Evolutionary conservation across 2,113 vertebrate species (phyloP).

Genomic region (Oenanthe melanoleuca): DNA sequence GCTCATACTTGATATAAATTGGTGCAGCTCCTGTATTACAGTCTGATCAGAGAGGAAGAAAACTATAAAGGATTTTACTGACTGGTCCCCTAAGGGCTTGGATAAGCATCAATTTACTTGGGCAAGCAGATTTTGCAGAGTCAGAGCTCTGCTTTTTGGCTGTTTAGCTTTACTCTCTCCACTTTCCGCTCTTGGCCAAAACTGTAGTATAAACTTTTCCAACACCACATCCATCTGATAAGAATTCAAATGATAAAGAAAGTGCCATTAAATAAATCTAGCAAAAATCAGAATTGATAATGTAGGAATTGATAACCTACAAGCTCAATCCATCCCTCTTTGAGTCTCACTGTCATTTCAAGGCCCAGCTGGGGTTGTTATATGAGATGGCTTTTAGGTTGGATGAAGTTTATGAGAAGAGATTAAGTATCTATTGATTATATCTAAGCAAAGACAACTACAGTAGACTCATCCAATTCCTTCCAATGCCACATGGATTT

Average conservation of each 20-base stretch:
- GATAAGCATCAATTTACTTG: neutral
- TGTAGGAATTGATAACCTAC: neutral
- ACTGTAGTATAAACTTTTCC: neutral
- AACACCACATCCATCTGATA: neutral
- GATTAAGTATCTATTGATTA: neutral
- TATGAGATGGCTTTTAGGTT: neutral
- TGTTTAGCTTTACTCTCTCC: neutral
- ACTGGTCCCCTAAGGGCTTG: neutral
- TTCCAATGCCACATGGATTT: neutral
- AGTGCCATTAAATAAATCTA: conserved; percentile 18
- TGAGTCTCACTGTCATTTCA: conserved; percentile 6
- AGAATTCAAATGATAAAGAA: conserved; percentile 2
- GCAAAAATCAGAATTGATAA: neutral
- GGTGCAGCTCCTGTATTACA: neutral
- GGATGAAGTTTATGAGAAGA: conserved; percentile 12
- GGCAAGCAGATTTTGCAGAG: neutral
- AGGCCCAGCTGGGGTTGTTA: neutral
- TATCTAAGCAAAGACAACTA: neutral
- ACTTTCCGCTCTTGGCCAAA: neutral
- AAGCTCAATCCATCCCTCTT: conserved; percentile 38
- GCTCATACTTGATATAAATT: neutral
- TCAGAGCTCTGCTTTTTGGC: neutral
- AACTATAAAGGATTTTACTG: neutral
- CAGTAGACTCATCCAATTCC: neutral
- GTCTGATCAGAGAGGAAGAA: neutral